Percentiles rank a stretch among this genome's conserved stretches.
These are phyloP conservation scores for Smittia aterrima DNA, from an alignment of 2,888 invertebrate species.

Conservation along the genomic window DNA sequence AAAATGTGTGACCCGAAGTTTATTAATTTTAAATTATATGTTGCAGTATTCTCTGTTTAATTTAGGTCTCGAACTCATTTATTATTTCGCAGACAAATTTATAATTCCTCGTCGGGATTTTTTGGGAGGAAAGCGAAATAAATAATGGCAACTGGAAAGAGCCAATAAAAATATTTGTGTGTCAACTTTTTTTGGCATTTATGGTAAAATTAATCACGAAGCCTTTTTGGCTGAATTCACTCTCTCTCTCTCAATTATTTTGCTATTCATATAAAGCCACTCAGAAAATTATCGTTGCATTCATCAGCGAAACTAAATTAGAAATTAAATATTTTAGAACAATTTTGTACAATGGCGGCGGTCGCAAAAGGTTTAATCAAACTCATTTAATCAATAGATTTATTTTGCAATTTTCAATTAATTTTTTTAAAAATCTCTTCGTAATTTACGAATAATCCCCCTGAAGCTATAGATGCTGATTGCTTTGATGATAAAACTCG, in stretches of 20 bases:
- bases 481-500: too few relatives aligned
- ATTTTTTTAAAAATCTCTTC: too few relatives aligned
- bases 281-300: neutral
- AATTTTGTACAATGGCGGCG: neutral
- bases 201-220: neutral
- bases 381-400: too few relatives aligned
- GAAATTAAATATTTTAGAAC: neutral
- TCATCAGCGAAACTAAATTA: neutral
- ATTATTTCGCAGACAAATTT: neutral
- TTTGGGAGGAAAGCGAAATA: neutral
- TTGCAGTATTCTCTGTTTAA: slow-evolving; percentile 35
- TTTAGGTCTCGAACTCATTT: slow-evolving; percentile 19
- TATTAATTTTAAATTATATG: slow-evolving; percentile 41
- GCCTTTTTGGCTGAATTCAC: neutral
- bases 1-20: slow-evolving; percentile 33
- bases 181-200: neutral
- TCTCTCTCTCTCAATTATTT: neutral
- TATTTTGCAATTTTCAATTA: too few relatives aligned
- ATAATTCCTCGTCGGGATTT: slow-evolving; percentile 1
- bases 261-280: neutral
- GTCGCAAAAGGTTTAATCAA: too few relatives aligned
- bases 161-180: neutral
- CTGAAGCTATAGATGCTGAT: too few relatives aligned
- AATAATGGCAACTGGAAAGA: neutral
- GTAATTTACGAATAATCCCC: too few relatives aligned